phyloP scores from a whole-genome alignment of 2,797 vertebrate genomes.

The Tadarida brasiliensis region DNA sequence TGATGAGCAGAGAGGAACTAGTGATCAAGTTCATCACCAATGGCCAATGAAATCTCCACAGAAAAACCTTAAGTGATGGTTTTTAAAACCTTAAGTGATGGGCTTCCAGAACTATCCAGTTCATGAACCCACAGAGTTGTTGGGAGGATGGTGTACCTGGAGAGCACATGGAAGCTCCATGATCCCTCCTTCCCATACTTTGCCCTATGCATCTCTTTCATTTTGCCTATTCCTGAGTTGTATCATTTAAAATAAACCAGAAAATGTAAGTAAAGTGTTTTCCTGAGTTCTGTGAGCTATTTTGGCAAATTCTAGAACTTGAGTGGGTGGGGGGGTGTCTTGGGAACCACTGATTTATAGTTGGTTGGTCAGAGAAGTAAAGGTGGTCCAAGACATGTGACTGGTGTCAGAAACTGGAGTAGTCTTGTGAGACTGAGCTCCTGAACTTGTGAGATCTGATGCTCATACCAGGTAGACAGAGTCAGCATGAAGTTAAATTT shows the following conservation, averaged over 20 bases:
- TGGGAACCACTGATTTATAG: background rate
- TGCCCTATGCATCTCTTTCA: fast-evolving
- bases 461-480: background rate
- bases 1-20: background rate
- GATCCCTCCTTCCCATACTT: background rate
- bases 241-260: background rate
- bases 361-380: background rate
- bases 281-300: background rate
- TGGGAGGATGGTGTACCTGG: background rate
- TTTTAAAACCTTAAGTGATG: background rate
- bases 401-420: background rate
- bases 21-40: background rate
- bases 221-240: background rate
- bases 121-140: background rate
- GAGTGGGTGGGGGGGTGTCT: background rate
- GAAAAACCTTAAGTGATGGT: background rate
- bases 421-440: background rate
- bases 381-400: fast-evolving
- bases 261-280: background rate
- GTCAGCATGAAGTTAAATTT: background rate
- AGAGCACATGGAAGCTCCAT: fast-evolving
- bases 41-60: background rate
- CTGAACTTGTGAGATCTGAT: background rate
- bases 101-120: background rate
- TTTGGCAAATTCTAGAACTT: background rate